Conservation (phyloP, 2,797 vertebrate genomes). For the Gymnothorax javanicus region DNA sequence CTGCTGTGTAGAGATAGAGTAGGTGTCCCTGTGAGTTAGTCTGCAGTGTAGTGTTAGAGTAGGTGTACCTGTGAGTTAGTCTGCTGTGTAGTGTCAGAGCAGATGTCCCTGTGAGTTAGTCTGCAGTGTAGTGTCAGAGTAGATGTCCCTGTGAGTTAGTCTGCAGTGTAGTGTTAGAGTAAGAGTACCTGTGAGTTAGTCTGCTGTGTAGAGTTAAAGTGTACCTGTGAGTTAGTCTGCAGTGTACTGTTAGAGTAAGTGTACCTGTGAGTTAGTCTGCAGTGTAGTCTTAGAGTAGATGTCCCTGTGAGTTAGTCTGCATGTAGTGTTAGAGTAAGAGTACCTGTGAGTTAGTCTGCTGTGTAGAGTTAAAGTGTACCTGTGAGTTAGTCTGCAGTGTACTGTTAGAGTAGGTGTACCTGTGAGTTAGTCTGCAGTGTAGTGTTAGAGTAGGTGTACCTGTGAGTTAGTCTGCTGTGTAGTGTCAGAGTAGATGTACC, state of each 20-base stretch:
- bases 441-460: background rate
- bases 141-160: background rate
- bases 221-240: background rate
- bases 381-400: background rate
- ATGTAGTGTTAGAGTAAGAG: too few species aligned
- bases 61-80: too few species aligned
- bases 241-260: constrained; percentile 30
- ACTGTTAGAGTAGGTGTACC: too few species aligned
- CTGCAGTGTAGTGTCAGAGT: background rate
- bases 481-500: constrained; percentile 62
- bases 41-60: too few species aligned
- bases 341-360: background rate
- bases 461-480: background rate
- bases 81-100: too few species aligned
- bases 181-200: too few species aligned
- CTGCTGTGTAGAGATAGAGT: constrained; percentile 83
- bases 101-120: constrained; percentile 67
- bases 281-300: constrained; percentile 84
- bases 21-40: too few species aligned
- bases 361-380: background rate
- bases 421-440: too few species aligned
- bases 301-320: too few species aligned
- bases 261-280: constrained; percentile 84
- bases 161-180: too few species aligned
- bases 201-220: background rate